Conservation (phyloP, 2,797 vertebrate genomes). For the Borostomias antarcticus region DNA sequence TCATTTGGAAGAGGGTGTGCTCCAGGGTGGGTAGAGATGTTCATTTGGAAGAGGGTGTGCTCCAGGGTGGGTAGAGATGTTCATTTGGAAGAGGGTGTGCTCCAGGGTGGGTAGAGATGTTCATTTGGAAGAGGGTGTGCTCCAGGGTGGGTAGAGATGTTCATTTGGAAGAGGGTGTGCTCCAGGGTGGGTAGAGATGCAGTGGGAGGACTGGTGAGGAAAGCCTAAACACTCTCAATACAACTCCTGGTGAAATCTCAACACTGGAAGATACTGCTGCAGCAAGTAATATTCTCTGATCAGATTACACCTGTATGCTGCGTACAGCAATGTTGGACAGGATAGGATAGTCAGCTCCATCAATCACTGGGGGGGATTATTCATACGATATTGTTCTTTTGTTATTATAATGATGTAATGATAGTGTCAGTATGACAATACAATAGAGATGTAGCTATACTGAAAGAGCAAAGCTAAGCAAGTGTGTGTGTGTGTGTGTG, state of each 20-base stretch:
- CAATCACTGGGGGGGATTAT: not conserved
- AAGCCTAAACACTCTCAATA: not conserved
- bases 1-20: not conserved
- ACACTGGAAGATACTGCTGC: not conserved
- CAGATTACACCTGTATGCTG: not conserved
- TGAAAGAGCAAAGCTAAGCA: no score
- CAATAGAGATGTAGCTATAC: no score
- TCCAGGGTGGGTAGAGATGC: not conserved
- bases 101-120: not conserved
- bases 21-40: not conserved
- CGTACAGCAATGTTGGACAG: no score
- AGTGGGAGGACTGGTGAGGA: not conserved
- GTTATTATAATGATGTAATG: no score
- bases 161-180: no score
- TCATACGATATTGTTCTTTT: no score
- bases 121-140: not conserved
- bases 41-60: not conserved
- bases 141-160: no score
- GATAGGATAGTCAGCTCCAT: not conserved
- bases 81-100: not conserved
- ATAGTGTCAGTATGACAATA: no score
- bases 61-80: not conserved
- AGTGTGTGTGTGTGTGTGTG: not conserved
- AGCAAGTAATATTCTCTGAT: not conserved
- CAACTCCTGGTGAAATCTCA: not conserved